Evolutionary conservation across 2,113 vertebrate species (phyloP).

Genomic region (Ceuthmochares aereus): DNA sequence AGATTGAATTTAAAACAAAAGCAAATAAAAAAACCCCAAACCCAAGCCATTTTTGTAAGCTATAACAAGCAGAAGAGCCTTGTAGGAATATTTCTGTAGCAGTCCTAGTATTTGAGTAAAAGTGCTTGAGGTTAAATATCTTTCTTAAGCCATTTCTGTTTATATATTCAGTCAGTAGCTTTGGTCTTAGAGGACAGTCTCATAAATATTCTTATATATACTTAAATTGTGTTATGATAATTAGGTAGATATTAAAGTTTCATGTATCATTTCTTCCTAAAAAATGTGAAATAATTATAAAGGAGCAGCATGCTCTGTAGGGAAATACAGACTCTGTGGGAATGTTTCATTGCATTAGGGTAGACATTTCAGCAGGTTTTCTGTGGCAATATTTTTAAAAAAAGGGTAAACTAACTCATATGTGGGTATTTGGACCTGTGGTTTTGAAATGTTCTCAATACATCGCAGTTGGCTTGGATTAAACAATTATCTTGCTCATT

Average conservation of each 20-base stretch:
- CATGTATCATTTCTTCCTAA: neutral
- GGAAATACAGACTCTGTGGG: neutral
- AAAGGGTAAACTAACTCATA: neutral
- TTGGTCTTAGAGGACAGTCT: neutral
- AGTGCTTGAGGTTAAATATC: neutral
- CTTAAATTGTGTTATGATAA: neutral
- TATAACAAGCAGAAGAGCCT: neutral
- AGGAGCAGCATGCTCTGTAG: neutral
- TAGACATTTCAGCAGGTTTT: neutral
- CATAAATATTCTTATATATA: neutral
- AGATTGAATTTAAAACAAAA: neutral
- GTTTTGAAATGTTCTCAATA: neutral
- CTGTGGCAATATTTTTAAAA: neutral
- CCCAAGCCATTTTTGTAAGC: neutral
- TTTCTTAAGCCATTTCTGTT: neutral
- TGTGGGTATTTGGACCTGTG: neutral
- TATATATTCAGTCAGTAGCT: constrained; percentile 13
- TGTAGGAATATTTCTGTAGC: neutral
- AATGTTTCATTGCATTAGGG: neutral
- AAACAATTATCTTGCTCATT: neutral
- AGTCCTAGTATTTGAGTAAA: neutral
- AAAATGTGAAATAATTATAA: neutral
- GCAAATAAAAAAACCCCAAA: no score
- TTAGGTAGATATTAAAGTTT: neutral
- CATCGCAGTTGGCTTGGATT: neutral